Evolutionary conservation across 2,113 vertebrate species (phyloP).

Genomic region (Oenanthe oenanthe): DNA sequence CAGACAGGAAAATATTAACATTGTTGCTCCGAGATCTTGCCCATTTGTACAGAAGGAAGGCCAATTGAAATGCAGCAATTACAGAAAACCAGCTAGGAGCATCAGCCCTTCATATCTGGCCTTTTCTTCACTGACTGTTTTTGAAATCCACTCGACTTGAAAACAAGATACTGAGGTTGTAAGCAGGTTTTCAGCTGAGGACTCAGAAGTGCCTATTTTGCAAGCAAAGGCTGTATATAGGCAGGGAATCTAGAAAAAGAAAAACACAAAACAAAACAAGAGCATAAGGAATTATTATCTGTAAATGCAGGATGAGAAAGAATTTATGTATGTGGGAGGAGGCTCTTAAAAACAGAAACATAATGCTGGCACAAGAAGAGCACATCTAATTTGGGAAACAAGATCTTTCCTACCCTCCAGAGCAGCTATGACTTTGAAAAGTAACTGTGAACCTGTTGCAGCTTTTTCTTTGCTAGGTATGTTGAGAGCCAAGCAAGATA

Average conservation of each 20-base stretch:
- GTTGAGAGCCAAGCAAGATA: not conserved
- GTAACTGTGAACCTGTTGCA: not conserved
- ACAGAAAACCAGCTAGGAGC: not conserved
- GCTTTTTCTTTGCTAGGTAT: not conserved
- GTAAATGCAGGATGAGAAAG: not conserved
- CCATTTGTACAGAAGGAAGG: not conserved
- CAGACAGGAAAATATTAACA: not conserved
- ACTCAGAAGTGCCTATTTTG: constrained; percentile 1
- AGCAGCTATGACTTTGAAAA: not conserved
- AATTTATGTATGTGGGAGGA: not conserved
- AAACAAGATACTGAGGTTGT: not conserved
- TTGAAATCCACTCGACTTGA: not conserved
- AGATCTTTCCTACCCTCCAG: not conserved
- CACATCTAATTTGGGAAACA: not conserved
- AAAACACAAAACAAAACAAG: not conserved
- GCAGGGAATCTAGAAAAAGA: not conserved
- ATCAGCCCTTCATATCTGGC: not conserved
- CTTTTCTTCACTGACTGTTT: not conserved
- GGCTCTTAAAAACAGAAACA: not conserved
- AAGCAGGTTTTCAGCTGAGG: not conserved
- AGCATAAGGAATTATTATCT: not conserved
- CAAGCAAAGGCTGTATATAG: not conserved
- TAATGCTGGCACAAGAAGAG: not conserved
- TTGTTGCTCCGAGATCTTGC: not conserved
- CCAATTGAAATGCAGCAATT: not conserved